These are phyloP conservation scores for Ophiothrix spiculata DNA, from an alignment of 35 echinoderm and acorn worm species.

Conservation along the genomic window DNA sequence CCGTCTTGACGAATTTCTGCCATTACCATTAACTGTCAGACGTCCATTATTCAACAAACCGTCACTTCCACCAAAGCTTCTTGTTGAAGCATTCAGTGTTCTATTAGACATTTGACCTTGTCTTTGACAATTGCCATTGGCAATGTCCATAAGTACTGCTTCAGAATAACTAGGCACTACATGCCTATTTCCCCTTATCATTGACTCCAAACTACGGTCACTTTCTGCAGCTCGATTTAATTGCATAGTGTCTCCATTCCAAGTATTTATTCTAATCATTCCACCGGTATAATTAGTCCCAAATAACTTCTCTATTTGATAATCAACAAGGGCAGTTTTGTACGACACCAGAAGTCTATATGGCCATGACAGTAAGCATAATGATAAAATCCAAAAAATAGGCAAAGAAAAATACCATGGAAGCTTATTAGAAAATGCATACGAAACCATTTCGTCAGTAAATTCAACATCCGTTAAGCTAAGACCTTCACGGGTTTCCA, in stretches of 20 bases:
- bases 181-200: slow-evolving; percentile 82
- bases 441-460: slow-evolving; percentile 90
- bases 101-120: slow-evolving; percentile 53
- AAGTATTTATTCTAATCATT: slow-evolving; percentile 69
- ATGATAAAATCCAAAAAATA: slow-evolving; percentile 80
- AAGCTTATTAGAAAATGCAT: slow-evolving; percentile 91
- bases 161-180: slow-evolving; percentile 97
- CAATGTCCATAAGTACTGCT: slow-evolving; percentile 85
- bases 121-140: slow-evolving; percentile 59
- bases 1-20: slow-evolving; percentile 21
- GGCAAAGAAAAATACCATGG: slow-evolving; percentile 89
- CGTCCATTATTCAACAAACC: slow-evolving; percentile 16
- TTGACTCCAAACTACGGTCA: slow-evolving; percentile 71
- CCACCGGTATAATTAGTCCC: slow-evolving; percentile 76
- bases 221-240: slow-evolving; percentile 67
- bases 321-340: slow-evolving; percentile 87
- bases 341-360: slow-evolving; percentile 76
- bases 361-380: slow-evolving; percentile 87
- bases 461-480: slow-evolving; percentile 90
- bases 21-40: neutral
- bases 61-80: slow-evolving; percentile 19
- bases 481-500: slow-evolving; percentile 95
- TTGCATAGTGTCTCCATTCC: slow-evolving; percentile 73
- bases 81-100: slow-evolving; percentile 18
- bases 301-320: slow-evolving; percentile 95